These are phyloP conservation scores for Leptothorax acervorum DNA, from an alignment of 2,888 invertebrate genomes.

Conservation along the genomic window DNA sequence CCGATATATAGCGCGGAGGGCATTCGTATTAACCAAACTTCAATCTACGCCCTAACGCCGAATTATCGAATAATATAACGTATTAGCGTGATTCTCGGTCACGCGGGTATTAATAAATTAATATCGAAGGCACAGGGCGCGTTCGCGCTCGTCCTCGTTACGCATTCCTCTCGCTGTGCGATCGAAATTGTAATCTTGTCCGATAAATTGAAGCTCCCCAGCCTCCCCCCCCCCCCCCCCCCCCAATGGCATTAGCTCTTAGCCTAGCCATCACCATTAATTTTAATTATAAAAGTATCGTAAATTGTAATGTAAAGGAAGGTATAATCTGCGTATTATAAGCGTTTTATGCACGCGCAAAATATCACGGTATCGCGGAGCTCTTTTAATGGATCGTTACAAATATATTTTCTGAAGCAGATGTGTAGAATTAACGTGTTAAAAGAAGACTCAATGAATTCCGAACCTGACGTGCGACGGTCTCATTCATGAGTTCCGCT, in stretches of 20 bases:
- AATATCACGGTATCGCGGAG: background rate
- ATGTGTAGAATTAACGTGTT: background rate
- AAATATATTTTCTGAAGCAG: background rate
- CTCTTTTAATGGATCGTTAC: conserved; percentile 16
- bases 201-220: conserved; percentile 40
- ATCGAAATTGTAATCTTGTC: conserved; percentile 53
- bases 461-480: background rate
- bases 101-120: conserved; percentile 55
- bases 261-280: conserved; percentile 25
- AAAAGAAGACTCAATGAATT: background rate
- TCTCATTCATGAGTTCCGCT: conserved; percentile 12
- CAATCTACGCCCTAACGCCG: conserved; percentile 55
- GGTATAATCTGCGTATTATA: background rate
- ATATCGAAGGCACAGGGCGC: conserved; percentile 50
- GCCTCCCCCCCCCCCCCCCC: background rate
- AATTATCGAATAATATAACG: conserved; percentile 56
- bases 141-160: conserved; percentile 49
- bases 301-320: background rate
- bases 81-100: conserved; percentile 55
- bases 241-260: conserved; percentile 30
- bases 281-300: conserved; percentile 34
- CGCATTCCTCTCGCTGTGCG: conserved; percentile 47
- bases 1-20: conserved; percentile 44
- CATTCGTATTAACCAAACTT: conserved; percentile 56
- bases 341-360: background rate